Base-by-base conservation (phyloP, 2,113 vertebrate genomes). In the Neomonachus schauinslandi region DNA sequence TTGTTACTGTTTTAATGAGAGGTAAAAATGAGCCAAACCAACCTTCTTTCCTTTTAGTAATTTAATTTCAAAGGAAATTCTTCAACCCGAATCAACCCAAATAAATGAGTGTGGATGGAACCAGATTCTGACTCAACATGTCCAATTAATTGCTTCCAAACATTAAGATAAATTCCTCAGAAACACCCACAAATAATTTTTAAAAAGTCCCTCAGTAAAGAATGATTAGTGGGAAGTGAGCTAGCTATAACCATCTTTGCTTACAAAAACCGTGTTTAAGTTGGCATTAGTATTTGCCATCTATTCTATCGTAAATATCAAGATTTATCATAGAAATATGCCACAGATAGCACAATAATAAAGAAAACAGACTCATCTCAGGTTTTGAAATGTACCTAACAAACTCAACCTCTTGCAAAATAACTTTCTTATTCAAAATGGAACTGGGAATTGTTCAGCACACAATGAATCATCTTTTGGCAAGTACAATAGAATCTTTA, bases 401-500 rank as follows among this genome's bases (percentile, higher is more conserved):
- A 98, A 98, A 98, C 97, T 51, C 82, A 94, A 63, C 39, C 91
- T 96, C 96, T 98, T 98, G 96, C 95, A 98, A 89, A 97, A 96
- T 96, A 95, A 91, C 87, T 96, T 96, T 96, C 85, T 97, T 87
- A 95, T 94, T 98, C 79, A 97, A 97, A 96, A 96, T 95, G 97
- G 95, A 98, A 63, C 81, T 98, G 76, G 88, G 86, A 93, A 94
- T 97, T 98, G 95, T 97, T 98, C 67, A 80, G 65, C 80, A 94
- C 97, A 86, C 74, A 89, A 93, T 98, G 97, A 98, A 93, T 98
- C 97, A 97, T 98, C 93, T 96, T 98, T 98, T 98, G 98, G 96
- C 98, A 98, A 97, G 95, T 90, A 97, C 97, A 94, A 55, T 1
- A 2, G 96, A 97, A 96, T 98, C 96, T 98, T 97, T 98, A 98